Evolutionary conservation across 2,888 invertebrate genomes (phyloP), one percentile per base, ranked within the genome.

Genomic region (Drosophila putrida): DNA sequence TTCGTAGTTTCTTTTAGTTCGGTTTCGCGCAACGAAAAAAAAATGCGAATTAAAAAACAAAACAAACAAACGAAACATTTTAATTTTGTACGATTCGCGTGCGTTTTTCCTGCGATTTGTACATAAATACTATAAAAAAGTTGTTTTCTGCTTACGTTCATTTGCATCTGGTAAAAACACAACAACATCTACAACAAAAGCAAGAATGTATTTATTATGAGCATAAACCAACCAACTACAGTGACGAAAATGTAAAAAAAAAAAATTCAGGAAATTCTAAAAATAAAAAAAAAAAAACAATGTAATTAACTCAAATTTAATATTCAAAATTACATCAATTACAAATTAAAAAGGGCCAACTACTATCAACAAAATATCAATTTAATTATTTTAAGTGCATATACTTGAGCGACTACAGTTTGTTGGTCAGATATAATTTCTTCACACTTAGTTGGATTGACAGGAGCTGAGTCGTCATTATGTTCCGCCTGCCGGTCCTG

Each of bases 41-140:
- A 71, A 51, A 74, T 36, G 68, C 78, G 71, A 78, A 84, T 62
- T 54, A 20, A 43, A 61, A 82, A 78, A 71, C 69, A 79, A 79
- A 82, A 79, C 68, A 79, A 78, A 58, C 54, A 35, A 41, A 44
- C 51, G 53, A 54, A 36, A 43, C 67, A 77, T 57, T 28, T 60
- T 73, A 62, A 64, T 62, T 66, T 74, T 27, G 11, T 38, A 27
- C n/a, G 43, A 54, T 2, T 43, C 35, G 50, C 36, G 50, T 33
- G 54, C 67, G 58, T 35, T 59, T 55, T 44, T n/a, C 6, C 8
- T 28, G 61, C 44, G 46, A 58, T 57, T 74, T 41, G 33, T 39
- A 28, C 25, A 38, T 38, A 10, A 41, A 4, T 60, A 31, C 59
- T 49, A 35, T 31, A 49, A 13, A 47, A 55, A 66, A 33, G 28